phyloP scores from a whole-genome alignment of 2,797 vertebrate species.

The Danio albolineatus region DNA sequence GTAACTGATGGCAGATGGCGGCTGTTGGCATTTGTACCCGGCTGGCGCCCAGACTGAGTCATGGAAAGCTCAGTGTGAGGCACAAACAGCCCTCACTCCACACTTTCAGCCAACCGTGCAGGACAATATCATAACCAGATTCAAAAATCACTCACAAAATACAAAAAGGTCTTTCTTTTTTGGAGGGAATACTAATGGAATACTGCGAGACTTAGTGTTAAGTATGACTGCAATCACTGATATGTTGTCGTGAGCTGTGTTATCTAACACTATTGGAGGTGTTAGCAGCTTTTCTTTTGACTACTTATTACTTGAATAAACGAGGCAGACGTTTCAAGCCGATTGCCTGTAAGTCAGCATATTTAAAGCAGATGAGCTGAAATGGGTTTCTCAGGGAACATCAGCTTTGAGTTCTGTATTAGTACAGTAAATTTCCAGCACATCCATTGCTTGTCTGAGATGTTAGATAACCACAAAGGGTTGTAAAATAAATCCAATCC shows the following conservation, averaged over 20 bases:
- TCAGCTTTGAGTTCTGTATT: conserved; percentile 42
- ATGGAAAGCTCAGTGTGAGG: conserved; percentile 37
- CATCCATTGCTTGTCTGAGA: conserved; percentile 27
- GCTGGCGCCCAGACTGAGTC: conserved; percentile 48
- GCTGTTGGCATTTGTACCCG: conserved; percentile 37
- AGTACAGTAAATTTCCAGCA: conserved; percentile 38
- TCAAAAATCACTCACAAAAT: not conserved
- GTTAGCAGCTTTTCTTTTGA: not conserved
- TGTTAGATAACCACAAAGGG: conserved; percentile 33
- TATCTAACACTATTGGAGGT: conserved; percentile 2
- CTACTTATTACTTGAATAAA: conserved; percentile 2
- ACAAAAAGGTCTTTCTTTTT: not conserved
- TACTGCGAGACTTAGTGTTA: not conserved
- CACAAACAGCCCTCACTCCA: conserved; percentile 25
- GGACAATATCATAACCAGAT: conserved; percentile 26
- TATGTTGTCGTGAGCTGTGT: not conserved
- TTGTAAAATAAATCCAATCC: conserved; percentile 38
- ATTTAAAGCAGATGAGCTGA: conserved; percentile 43
- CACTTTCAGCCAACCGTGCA: conserved; percentile 35
- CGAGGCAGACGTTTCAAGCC: conserved; percentile 4
- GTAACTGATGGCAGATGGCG: conserved; percentile 55
- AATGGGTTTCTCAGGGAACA: conserved; percentile 20
- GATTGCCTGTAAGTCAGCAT: conserved; percentile 33
- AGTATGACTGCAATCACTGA: not conserved
- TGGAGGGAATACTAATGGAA: not conserved